phyloP scores from a whole-genome alignment of 1,140 invertebrate species.

The Pseudomyrmex cubaensis region DNA sequence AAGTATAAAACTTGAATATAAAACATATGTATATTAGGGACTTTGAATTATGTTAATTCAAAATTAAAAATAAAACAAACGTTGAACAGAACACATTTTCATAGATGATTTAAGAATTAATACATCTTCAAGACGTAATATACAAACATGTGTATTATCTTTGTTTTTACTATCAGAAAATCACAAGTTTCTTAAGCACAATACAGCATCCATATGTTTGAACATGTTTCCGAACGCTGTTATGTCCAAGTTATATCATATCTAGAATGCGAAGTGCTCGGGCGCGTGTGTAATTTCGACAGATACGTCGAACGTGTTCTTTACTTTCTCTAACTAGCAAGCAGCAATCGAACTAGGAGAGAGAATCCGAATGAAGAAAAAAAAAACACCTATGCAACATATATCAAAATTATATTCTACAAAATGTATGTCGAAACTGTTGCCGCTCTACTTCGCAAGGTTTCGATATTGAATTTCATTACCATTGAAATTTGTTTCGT shows the following conservation, averaged over 20 bases:
- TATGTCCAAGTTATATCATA: neutral
- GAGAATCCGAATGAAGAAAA: conserved; percentile 18
- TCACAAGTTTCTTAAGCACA: neutral
- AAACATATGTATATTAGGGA: too few species aligned
- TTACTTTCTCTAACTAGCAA: conserved; percentile 41
- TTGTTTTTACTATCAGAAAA: too few species aligned
- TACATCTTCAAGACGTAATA: neutral
- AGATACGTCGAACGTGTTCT: conserved; percentile 31
- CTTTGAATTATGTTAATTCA: too few species aligned
- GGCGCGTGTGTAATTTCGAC: conserved; percentile 46
- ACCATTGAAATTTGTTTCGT: too few species aligned
- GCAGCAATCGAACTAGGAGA: neutral
- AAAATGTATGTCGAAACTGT: neutral
- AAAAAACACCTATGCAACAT: neutral
- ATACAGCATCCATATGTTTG: neutral
- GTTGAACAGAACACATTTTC: too few species aligned
- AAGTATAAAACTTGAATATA: too few species aligned
- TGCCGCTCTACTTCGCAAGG: too few species aligned
- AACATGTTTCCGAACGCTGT: neutral
- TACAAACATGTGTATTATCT: too few species aligned
- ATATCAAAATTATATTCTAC: neutral
- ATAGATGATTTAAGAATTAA: neutral
- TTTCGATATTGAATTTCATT: too few species aligned
- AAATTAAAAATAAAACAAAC: too few species aligned
- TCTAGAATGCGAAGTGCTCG: conserved; percentile 31